Percentiles rank a stretch among this genome's conserved stretches.
phyloP scores from a whole-genome alignment of 35 echinoderm and acorn worm species.

The Stichopus chloronotus region DNA sequence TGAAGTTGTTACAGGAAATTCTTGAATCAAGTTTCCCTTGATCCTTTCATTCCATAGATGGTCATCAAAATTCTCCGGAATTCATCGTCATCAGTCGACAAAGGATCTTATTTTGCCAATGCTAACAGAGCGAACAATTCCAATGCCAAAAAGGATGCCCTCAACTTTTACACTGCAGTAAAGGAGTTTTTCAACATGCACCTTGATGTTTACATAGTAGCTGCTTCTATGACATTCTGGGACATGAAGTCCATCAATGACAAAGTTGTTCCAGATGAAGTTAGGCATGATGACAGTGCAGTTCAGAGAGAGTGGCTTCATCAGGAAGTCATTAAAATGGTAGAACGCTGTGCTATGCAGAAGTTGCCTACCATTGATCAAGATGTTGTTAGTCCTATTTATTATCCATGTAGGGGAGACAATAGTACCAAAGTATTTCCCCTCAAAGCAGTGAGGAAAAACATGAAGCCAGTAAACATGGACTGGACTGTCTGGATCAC shows the following conservation, averaged over 20 bases:
- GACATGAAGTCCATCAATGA: conserved; percentile 30
- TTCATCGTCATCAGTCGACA: conserved; percentile 19
- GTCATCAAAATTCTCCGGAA: conserved; percentile 34
- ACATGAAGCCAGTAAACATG: not conserved
- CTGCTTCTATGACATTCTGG: conserved; percentile 3
- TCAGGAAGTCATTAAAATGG: not conserved
- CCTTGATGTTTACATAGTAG: conserved; percentile 13
- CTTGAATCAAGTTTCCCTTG: conserved; percentile 6
- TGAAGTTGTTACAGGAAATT: not conserved
- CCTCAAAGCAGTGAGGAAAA: conserved; percentile 1
- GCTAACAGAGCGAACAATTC: conserved; percentile 24
- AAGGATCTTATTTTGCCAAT: conserved; percentile 20
- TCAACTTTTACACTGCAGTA: conserved; percentile 9
- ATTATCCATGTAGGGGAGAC: conserved; percentile 1
- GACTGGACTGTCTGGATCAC: not conserved
- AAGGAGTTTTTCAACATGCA: conserved; percentile 36
- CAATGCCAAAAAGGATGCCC: conserved; percentile 40
- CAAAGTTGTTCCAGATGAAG: conserved; percentile 34
- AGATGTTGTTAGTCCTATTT: not conserved
- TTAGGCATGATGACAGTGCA: not conserved
- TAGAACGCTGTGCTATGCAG: conserved; percentile 16
- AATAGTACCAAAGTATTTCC: conserved; percentile 4
- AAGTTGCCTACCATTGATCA: conserved; percentile 12
- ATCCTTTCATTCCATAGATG: conserved; percentile 18
- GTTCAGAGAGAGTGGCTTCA: conserved; percentile 1